Percentiles rank a stretch among this genome's conserved stretches.
phyloP scores from a whole-genome alignment of 2,113 vertebrate species.

The Pluvialis apricaria region DNA sequence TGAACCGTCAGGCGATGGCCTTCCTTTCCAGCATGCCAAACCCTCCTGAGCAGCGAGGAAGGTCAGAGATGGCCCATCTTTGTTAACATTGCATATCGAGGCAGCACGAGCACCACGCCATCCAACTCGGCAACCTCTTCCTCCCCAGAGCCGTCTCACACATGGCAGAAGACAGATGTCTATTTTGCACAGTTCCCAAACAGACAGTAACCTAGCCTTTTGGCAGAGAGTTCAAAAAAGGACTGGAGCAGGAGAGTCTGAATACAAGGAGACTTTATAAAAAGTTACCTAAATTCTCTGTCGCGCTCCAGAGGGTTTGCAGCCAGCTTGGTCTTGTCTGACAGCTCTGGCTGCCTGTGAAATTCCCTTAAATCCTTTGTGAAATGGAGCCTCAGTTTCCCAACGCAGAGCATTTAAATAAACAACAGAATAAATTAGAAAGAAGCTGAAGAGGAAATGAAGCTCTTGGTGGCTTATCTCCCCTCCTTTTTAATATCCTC shows the following conservation, averaged over 20 bases:
- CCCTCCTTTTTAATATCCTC: constrained; percentile 62
- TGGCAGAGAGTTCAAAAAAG: not conserved
- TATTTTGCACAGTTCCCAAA: not conserved
- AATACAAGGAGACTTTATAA: not conserved
- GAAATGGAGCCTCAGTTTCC: constrained; percentile 24
- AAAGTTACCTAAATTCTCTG: not conserved
- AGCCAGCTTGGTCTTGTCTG: not conserved
- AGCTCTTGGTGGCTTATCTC: constrained; percentile 45
- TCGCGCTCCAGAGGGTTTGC: not conserved
- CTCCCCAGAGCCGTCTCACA: not conserved
- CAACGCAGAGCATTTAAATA: constrained; percentile 42
- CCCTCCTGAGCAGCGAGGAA: not conserved
- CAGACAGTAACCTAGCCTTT: not conserved
- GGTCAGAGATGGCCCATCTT: not conserved
- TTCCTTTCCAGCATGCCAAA: not conserved
- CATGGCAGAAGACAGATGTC: not conserved
- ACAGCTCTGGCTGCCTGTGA: not conserved
- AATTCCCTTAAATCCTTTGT: constrained; percentile 24
- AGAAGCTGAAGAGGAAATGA: constrained; percentile 57
- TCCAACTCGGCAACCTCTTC: not conserved
- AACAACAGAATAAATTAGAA: constrained; percentile 54
- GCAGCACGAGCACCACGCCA: not conserved
- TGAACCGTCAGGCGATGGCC: not conserved
- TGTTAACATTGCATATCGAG: not conserved
- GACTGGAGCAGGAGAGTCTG: not conserved